A percentile compares a stretch with the other conserved stretches of the same genome.
Conservation (phyloP, 2,888 invertebrate species). For the Ophion costatus region DNA sequence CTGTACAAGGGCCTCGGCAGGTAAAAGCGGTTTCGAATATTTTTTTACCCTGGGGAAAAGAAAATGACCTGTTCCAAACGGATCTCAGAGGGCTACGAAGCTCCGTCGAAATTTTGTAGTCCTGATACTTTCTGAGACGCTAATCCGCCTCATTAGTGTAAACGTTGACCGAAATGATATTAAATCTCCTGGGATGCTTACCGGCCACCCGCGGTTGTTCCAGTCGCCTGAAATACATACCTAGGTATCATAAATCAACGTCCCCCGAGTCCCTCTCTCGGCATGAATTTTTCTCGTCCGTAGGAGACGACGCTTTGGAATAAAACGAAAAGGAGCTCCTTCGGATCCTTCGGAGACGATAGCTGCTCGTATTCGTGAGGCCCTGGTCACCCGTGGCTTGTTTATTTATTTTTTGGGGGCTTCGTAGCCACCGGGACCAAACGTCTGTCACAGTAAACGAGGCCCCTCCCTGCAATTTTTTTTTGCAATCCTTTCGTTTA, state of each 20-base stretch:
- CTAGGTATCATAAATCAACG: slow-evolving; percentile 50
- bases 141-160: slow-evolving; percentile 76
- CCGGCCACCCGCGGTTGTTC: slow-evolving; percentile 33
- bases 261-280: slow-evolving; percentile 19
- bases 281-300: neutral
- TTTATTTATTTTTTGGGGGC: slow-evolving; percentile 41
- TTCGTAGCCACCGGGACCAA: no score
- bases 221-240: neutral
- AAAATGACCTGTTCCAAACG: neutral
- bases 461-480: no score
- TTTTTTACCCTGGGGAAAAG: neutral
- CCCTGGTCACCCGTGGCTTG: slow-evolving; percentile 45
- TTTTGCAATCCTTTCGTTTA: no score
- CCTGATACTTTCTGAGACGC: slow-evolving; percentile 74
- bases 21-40: slow-evolving; percentile 29
- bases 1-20: slow-evolving; percentile 6
- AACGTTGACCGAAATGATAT: slow-evolving; percentile 40
- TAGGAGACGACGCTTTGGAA: slow-evolving; percentile 10
- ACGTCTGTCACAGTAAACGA: no score
- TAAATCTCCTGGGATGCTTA: slow-evolving; percentile 29
- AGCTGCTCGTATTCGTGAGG: slow-evolving; percentile 64
- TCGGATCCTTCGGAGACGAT: slow-evolving; percentile 42
- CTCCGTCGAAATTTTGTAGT: slow-evolving; percentile 65
- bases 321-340: slow-evolving; percentile 24
- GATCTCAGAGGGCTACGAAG: slow-evolving; percentile 11